phyloP scores from a whole-genome alignment of 2,888 invertebrate species.

The Daptonema setosum region DNA sequence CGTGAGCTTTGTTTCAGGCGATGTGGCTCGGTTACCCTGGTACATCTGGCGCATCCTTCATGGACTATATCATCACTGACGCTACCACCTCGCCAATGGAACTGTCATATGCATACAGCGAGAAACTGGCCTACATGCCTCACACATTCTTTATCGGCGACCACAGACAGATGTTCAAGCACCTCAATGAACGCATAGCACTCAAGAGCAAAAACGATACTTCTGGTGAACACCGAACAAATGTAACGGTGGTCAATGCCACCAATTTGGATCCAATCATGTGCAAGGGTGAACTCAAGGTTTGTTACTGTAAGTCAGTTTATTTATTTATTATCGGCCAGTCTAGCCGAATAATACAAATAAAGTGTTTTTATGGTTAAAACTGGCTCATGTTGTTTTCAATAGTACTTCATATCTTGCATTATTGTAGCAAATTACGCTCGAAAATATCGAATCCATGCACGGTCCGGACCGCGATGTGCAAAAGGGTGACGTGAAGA shows the following conservation, averaged over 20 bases:
- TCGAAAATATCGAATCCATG: too few species aligned
- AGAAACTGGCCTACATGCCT: slow-evolving; percentile 93
- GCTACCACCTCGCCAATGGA: slow-evolving; percentile 71
- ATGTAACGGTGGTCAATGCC: slow-evolving; percentile 70
- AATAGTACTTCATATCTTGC: too few species aligned
- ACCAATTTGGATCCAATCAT: slow-evolving; percentile 74
- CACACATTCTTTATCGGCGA: slow-evolving; percentile 95
- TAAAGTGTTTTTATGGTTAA: too few species aligned
- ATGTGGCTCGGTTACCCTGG: slow-evolving; percentile 99
- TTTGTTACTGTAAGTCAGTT: slow-evolving; percentile 10
- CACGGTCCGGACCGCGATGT: slow-evolving; percentile 21
- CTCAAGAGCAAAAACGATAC: slow-evolving; percentile 33
- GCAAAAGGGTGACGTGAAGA: slow-evolving; percentile 40
- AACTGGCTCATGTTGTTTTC: too few species aligned
- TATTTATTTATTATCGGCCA: not conserved
- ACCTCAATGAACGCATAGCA: slow-evolving; percentile 63
- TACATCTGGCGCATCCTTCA: slow-evolving; percentile 86
- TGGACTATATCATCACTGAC: slow-evolving; percentile 95
- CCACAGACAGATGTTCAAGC: slow-evolving; percentile 94
- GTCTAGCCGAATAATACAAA: too few species aligned
- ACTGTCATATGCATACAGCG: slow-evolving; percentile 55
- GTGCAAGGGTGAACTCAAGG: slow-evolving; percentile 51
- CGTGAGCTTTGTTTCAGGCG: slow-evolving; percentile 28
- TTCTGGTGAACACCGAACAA: slow-evolving; percentile 38
- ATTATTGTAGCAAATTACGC: too few species aligned